Evolutionary conservation across 2,113 vertebrate species (phyloP).

Genomic region (Tragelaphus imberbis): DNA sequence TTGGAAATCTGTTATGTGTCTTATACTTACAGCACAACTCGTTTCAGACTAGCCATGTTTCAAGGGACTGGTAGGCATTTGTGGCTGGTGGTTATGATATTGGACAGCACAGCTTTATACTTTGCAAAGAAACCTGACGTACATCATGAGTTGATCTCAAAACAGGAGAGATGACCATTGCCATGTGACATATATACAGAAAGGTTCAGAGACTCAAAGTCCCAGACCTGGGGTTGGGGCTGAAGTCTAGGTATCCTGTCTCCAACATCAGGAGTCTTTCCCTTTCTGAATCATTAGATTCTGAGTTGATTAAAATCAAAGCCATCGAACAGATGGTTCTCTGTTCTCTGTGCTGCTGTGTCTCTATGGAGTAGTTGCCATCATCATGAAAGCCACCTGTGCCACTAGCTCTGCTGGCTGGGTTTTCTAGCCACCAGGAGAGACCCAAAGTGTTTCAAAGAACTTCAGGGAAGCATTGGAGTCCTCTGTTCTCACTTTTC

Average conservation of each 20-base stretch:
- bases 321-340: not conserved
- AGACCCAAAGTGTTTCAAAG: not conserved
- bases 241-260: not conserved
- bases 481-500: not conserved
- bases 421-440: not conserved
- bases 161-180: not conserved
- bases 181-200: not conserved
- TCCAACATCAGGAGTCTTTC: not conserved
- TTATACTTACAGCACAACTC: not conserved
- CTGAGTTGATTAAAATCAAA: constrained; percentile 37
- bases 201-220: not conserved
- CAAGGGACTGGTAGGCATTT: not conserved
- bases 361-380: not conserved
- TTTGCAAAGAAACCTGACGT: not conserved
- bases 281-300: constrained; percentile 7
- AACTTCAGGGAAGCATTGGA: not conserved
- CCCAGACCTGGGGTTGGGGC: not conserved
- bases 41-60: not conserved
- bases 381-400: not conserved
- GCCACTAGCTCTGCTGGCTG: not conserved
- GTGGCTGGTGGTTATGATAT: not conserved
- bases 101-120: not conserved
- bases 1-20: not conserved
- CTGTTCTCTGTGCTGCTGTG: not conserved
- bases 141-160: not conserved